Conservation (phyloP, 2,888 invertebrate genomes). For the Crossocerus cetratus region DNA sequence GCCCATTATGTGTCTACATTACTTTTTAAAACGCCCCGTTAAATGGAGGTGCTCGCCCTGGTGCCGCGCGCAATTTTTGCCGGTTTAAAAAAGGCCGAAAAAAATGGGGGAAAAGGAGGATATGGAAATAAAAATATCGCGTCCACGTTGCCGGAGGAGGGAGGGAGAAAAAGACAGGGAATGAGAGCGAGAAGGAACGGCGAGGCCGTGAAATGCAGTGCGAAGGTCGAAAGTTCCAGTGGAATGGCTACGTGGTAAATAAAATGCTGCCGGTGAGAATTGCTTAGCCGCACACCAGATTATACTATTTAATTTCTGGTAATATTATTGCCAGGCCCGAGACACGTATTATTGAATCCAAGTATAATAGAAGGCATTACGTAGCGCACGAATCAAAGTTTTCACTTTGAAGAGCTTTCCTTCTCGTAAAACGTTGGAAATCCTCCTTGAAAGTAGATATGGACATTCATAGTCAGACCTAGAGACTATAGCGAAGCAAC, state of each 20-base stretch:
- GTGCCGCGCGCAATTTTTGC: slow-evolving; percentile 51
- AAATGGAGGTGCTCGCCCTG: slow-evolving; percentile 52
- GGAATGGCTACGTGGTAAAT: background rate
- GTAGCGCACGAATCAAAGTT: too few species aligned
- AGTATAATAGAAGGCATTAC: too few species aligned
- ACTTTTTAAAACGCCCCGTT: slow-evolving; percentile 59
- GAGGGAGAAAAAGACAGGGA: background rate
- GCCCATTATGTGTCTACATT: slow-evolving; percentile 58
- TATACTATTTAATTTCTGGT: background rate
- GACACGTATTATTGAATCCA: too few species aligned
- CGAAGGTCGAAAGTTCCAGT: background rate
- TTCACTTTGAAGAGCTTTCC: too few species aligned
- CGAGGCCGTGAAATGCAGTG: slow-evolving; percentile 5
- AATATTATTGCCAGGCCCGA: too few species aligned
- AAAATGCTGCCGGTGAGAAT: background rate
- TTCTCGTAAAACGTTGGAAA: too few species aligned
- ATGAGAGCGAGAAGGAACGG: background rate
- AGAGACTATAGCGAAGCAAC: too few species aligned
- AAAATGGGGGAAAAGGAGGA: background rate
- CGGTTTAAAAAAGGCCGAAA: slow-evolving; percentile 19
- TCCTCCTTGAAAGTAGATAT: too few species aligned
- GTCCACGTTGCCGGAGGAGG: background rate
- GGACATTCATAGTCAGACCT: too few species aligned
- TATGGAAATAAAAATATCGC: background rate
- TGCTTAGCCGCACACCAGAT: background rate